Evolutionary conservation across 2,797 vertebrate species (phyloP), one percentile per base, ranked within the genome.

Genomic region (Emys orbicularis): DNA sequence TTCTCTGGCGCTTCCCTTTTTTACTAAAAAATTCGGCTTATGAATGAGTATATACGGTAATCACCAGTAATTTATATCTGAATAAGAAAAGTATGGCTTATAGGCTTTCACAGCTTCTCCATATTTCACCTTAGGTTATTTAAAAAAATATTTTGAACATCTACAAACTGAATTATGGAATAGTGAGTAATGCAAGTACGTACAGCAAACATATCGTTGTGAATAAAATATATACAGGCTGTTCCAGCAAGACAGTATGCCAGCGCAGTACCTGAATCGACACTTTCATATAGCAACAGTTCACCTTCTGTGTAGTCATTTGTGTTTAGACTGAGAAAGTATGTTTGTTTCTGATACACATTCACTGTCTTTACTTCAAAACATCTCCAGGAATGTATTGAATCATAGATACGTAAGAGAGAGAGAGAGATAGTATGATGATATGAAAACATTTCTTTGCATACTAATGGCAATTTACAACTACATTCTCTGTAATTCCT

Each of bases 361-460:
- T 94, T 95, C 94, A 92, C 87, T 94, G 92, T 93, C 84, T 96
- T 94, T 96, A 41, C 93, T 98, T 89, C 37, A 81, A 85, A 97
- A 34, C 79, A 90, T 93, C 97, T 98, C 96, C 98, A 98, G 94
- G 96, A 97, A 93, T 89, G 95, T 97, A 98, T 97, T 98, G 95
- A 98, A 96, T 96, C 94, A 31, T 87, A 89, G 91, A 91, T 95
- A 96, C 90, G 81, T 94, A 94, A 90, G 47, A 88, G 88, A 97
- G 88, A 97, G 88, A 97, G 79, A 90, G 89, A 96, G 92, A 94
- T 84, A 96, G 96, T 10, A n/a, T 68, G 57, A 52, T 49, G 86
- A 91, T 84, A 92, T 96, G 92, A 98, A 98, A 97, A 95, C 85
- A 89, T 8, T 94, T 87, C 85, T 47, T 44, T 0, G 81, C 87